phyloP scores from a whole-genome alignment of 2,113 vertebrate genomes.

The Xenopus laevis region DNA sequence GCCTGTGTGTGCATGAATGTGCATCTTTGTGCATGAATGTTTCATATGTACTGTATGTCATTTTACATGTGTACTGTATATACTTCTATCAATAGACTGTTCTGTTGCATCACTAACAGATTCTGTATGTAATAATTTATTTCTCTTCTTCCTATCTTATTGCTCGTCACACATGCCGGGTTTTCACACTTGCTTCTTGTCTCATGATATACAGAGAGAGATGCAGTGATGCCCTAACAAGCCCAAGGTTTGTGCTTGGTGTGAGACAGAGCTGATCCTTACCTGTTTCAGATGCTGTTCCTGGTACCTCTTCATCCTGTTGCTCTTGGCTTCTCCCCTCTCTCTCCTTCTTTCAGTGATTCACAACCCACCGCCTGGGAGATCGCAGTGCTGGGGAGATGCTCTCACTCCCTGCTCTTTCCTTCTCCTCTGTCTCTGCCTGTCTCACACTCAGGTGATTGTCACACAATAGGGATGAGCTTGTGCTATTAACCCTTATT shows the following conservation, averaged over 20 bases:
- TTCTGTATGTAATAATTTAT: background rate
- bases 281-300: conserved; percentile 68
- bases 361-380: conserved; percentile 12
- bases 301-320: conserved; percentile 67
- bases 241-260: background rate
- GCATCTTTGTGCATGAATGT: no score
- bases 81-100: background rate
- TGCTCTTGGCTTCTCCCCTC: conserved; percentile 46
- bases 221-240: background rate
- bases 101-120: background rate
- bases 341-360: conserved; percentile 15
- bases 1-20: no score
- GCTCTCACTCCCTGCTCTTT: conserved; percentile 9
- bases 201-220: background rate
- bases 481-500: conserved; percentile 37
- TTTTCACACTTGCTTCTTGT: background rate
- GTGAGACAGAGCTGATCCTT: conserved; percentile 42
- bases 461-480: conserved; percentile 39
- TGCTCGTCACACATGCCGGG: background rate
- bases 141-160: background rate
- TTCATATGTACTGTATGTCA: no score
- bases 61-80: background rate
- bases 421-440: conserved; percentile 12
- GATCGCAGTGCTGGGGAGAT: conserved; percentile 27
- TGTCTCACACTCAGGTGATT: conserved; percentile 39